A percentile compares a stretch with the other conserved stretches of the same genome.
These are phyloP conservation scores for Paramuricea clavata DNA, from an alignment of 92 coral and sea anemone species.

Conservation along the genomic window DNA sequence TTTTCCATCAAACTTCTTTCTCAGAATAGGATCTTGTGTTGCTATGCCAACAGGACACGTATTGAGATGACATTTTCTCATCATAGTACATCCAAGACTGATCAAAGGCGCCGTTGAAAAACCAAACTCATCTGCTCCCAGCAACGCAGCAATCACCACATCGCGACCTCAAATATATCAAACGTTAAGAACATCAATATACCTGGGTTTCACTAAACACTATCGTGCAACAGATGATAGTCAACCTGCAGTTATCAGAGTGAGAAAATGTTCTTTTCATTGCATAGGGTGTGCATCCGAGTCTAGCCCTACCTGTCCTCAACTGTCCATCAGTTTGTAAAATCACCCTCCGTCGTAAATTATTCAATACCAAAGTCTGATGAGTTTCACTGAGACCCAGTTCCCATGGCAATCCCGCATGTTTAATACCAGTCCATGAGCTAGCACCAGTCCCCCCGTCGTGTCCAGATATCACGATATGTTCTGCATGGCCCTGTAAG, in stretches of 20 bases:
- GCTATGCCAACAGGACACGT: slow-evolving; percentile 99
- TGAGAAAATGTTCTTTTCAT: no score
- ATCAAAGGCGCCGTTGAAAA: slow-evolving; percentile 98
- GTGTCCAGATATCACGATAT: slow-evolving; percentile 95
- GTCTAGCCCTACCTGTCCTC: slow-evolving; percentile 85
- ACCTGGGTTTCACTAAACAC: no score
- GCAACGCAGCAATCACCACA: slow-evolving; percentile 86
- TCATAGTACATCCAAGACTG: slow-evolving; percentile 97
- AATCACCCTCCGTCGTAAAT: slow-evolving; percentile 86
- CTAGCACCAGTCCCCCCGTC: slow-evolving; percentile 99
- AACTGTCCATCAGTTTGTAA: slow-evolving; percentile 96
- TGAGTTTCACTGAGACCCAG: slow-evolving; percentile 96
- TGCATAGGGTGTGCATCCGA: no score
- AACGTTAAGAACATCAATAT: no score
- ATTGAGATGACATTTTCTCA: slow-evolving; percentile 96
- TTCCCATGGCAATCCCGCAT: slow-evolving; percentile 99
- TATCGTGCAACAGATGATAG: no score
- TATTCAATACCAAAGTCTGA: slow-evolving; percentile 92
- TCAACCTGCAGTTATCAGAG: not conserved
- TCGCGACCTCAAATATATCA: slow-evolving; percentile 70
- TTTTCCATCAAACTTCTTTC: slow-evolving; percentile 96
- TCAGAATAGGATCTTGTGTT: slow-evolving; percentile 94
- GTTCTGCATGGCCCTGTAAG: slow-evolving; percentile 92
- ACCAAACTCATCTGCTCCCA: slow-evolving; percentile 97
- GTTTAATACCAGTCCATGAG: slow-evolving; percentile 99